Conservation (phyloP, 2,113 vertebrate species). For the Ptychochromis oligacanthus region DNA sequence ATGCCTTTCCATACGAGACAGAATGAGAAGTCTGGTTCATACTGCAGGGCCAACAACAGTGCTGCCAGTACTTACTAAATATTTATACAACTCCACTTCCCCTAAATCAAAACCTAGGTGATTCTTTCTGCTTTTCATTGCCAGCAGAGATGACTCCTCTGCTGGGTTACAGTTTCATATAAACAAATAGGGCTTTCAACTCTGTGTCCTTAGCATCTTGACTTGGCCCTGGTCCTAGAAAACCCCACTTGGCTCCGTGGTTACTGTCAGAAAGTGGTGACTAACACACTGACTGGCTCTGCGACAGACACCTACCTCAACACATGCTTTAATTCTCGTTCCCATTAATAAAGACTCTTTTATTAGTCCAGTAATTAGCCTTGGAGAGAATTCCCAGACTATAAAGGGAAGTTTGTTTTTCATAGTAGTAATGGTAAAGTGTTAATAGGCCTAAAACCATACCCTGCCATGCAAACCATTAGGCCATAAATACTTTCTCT, state of each 20-base stretch:
- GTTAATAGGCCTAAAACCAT: slow-evolving; percentile 59
- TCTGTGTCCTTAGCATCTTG: slow-evolving; percentile 53
- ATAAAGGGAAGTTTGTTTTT: slow-evolving; percentile 62
- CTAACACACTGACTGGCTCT: slow-evolving; percentile 54
- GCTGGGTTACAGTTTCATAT: slow-evolving; percentile 43
- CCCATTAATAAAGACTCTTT: slow-evolving; percentile 58
- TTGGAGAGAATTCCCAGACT: slow-evolving; percentile 36
- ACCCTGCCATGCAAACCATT: slow-evolving; percentile 34
- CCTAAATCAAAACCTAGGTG: slow-evolving; percentile 64
- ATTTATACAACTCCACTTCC: slow-evolving; percentile 68
- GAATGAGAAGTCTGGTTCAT: slow-evolving; percentile 32
- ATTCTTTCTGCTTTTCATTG: slow-evolving; percentile 56
- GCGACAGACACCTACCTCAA: slow-evolving; percentile 69
- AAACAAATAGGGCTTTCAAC: slow-evolving; percentile 66
- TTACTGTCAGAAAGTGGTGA: slow-evolving; percentile 38
- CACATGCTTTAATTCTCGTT: slow-evolving; percentile 50
- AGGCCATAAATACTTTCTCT: slow-evolving; percentile 9
- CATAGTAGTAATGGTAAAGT: slow-evolving; percentile 43
- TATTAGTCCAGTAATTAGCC: slow-evolving; percentile 61
- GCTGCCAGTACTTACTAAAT: slow-evolving; percentile 65
- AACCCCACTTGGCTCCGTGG: slow-evolving; percentile 25
- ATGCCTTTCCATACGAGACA: slow-evolving; percentile 21
- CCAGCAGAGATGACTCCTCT: slow-evolving; percentile 63
- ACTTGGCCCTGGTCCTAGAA: slow-evolving; percentile 39
- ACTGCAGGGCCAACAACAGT: slow-evolving; percentile 27